These are phyloP conservation scores for Pandemis corylana DNA, from an alignment of 2,888 invertebrate genomes.

Conservation along the genomic window DNA sequence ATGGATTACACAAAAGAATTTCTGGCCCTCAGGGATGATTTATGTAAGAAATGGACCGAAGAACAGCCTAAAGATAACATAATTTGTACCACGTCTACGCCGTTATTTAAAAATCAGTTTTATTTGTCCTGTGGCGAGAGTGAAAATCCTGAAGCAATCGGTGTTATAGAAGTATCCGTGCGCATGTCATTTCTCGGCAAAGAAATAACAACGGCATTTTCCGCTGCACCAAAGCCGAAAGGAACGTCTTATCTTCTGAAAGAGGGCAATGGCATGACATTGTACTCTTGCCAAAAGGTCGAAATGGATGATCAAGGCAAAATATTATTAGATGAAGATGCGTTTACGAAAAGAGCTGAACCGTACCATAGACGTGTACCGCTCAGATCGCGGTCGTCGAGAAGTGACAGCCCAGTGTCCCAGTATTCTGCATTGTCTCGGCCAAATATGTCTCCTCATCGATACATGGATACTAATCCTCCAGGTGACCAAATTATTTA, in stretches of 20 bases:
- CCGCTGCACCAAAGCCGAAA: slow-evolving; percentile 65
- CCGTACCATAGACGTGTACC: slow-evolving; percentile 44
- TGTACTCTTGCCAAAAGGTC: slow-evolving; percentile 78
- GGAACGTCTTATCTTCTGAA: slow-evolving; percentile 66
- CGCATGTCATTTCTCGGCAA: slow-evolving; percentile 80
- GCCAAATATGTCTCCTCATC: background rate
- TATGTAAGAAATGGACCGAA: slow-evolving; percentile 72
- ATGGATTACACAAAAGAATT: slow-evolving; percentile 75
- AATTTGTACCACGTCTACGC: slow-evolving; percentile 74
- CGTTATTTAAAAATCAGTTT: slow-evolving; percentile 72
- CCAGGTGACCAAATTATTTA: slow-evolving; percentile 45
- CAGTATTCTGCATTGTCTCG: slow-evolving; percentile 52
- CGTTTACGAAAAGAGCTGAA: slow-evolving; percentile 57
- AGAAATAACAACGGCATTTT: slow-evolving; percentile 78
- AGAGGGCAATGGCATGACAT: slow-evolving; percentile 74
- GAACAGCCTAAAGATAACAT: slow-evolving; percentile 75
- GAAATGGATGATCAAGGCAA: slow-evolving; percentile 80
- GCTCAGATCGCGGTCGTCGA: slow-evolving; percentile 34
- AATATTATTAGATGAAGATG: slow-evolving; percentile 74
- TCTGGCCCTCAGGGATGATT: slow-evolving; percentile 64
- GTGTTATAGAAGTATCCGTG: slow-evolving; percentile 72
- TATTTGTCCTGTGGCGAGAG: slow-evolving; percentile 69
- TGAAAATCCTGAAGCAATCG: slow-evolving; percentile 69
- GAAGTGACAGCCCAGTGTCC: slow-evolving; percentile 60
- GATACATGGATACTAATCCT: slow-evolving; percentile 43